Base-by-base conservation (phyloP, 2,888 invertebrate genomes). In the Petrophora chlorosata region DNA sequence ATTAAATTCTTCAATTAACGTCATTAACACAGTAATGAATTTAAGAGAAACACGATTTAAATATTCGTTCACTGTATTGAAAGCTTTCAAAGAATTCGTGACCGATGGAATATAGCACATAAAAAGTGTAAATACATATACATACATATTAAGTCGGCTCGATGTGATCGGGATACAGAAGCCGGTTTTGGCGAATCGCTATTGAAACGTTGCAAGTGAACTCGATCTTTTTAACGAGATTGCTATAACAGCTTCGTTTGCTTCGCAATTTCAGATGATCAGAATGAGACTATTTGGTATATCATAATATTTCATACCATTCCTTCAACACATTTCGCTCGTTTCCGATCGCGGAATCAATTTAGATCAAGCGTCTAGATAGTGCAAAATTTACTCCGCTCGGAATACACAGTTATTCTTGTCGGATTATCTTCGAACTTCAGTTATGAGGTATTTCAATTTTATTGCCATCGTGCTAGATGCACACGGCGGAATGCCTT, bases 351-450 rank as follows among this genome's bases (percentile, higher is more conserved):
- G 58, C 61, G 70, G 73, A 76, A 85, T 79, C 81, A 83, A 86
- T 85, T 85, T 79, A 83, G 85, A 86, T 85, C 61, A 59, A 60
- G 65, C 63, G 63, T 65, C 65, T 56, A 69, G 84, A 84, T 84
- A 78, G 64, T 59, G 60, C 58, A 45, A 61, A 66, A 66, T 70
- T 68, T 68, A 67, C 64, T 64, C 56, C 57, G 57, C 61, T 47
- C 66, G 67, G 65, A 73, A 76, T 79, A 73, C 65, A 64, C 53
- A 38, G 61, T 70, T 76, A 76, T 79, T 79, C 70, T 65, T 61
- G 68, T 63, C 59, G 55, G 65, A 67, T 75, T 71, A 73, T 76
- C 71, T 63, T 45, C 52, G 38, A 59, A 63, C 49, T 59, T 54
- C 55, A 53, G 57, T 55, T 55, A 56, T 55, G 54, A 63, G 53